Conservation (phyloP, 2,113 vertebrate species). For the Anseranas semipalmata region DNA sequence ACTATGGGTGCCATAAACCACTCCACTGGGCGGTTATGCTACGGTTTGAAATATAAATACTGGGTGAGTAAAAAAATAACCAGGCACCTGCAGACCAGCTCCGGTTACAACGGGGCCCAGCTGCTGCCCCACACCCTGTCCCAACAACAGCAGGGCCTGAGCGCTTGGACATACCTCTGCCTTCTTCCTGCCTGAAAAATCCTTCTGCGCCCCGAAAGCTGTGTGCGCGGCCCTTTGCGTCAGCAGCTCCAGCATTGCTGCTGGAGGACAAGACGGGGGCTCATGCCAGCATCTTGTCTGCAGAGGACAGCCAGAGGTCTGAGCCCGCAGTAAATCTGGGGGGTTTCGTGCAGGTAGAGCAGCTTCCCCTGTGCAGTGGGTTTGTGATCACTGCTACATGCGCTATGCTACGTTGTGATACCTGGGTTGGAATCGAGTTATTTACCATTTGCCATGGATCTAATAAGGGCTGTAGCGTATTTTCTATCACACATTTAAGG, state of each 20-base stretch:
- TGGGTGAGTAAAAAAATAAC: not conserved
- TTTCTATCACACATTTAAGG: fast-evolving
- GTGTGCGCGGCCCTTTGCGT: fast-evolving
- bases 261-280: not conserved
- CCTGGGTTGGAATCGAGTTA: not conserved
- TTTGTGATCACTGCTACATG: not conserved
- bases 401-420: fast-evolving
- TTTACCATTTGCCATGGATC: not conserved
- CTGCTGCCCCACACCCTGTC: not conserved
- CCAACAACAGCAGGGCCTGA: not conserved
- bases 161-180: fast-evolving
- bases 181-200: not conserved
- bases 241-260: not conserved
- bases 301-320: not conserved
- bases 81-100: not conserved
- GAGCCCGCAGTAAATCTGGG: fast-evolving
- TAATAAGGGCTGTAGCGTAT: not conserved
- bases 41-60: not conserved
- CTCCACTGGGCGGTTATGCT: not conserved
- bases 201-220: fast-evolving
- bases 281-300: fast-evolving
- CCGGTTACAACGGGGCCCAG: not conserved
- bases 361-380: fast-evolving
- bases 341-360: not conserved
- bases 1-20: not conserved